A percentile compares a stretch with the other conserved stretches of the same genome.
Evolutionary conservation across 1,140 invertebrate genomes (phyloP).

Genomic region (Kradibia gibbosae): DNA sequence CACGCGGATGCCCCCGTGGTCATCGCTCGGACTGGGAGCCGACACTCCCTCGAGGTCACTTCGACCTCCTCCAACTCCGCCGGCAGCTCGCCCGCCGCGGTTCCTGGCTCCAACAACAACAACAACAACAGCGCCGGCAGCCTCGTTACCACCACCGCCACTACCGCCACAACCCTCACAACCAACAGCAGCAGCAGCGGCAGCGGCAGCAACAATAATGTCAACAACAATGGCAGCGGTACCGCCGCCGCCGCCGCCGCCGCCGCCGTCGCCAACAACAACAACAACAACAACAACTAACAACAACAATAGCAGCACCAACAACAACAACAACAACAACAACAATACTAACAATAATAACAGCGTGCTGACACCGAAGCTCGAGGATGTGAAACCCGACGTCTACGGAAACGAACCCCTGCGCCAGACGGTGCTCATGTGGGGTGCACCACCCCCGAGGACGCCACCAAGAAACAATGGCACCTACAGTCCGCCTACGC

Average conservation of each 20-base stretch:
- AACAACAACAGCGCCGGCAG: conserved; percentile 72
- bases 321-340: neutral
- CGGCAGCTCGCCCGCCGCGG: conserved; percentile 74
- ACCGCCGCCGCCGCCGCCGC: conserved; percentile 50
- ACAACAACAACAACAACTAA: conserved; percentile 68
- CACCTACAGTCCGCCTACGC: conserved; percentile 71
- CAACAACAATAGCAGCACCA: conserved; percentile 55
- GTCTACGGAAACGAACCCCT: conserved; percentile 74
- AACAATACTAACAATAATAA: conserved; percentile 27
- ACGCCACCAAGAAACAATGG: conserved; percentile 69
- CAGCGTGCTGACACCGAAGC: conserved; percentile 77
- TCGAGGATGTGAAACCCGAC: conserved; percentile 78
- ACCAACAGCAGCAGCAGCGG: conserved; percentile 55
- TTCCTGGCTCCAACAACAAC: conserved; percentile 73
- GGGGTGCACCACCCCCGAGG: conserved; percentile 76
- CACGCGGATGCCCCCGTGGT: conserved; percentile 58
- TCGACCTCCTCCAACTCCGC: conserved; percentile 74
- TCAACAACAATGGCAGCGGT: conserved; percentile 67
- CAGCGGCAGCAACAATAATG: conserved; percentile 72
- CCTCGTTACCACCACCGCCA: conserved; percentile 54
- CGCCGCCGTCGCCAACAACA: neutral
- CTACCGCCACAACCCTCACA: conserved; percentile 55
- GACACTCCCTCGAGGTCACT: conserved; percentile 65
- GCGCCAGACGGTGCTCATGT: conserved; percentile 90
- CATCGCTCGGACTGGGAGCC: conserved; percentile 67